Percentiles rank a stretch among this genome's conserved stretches.
Conservation (phyloP, 2,113 vertebrate species). For the Trochalopteron elliotii region DNA sequence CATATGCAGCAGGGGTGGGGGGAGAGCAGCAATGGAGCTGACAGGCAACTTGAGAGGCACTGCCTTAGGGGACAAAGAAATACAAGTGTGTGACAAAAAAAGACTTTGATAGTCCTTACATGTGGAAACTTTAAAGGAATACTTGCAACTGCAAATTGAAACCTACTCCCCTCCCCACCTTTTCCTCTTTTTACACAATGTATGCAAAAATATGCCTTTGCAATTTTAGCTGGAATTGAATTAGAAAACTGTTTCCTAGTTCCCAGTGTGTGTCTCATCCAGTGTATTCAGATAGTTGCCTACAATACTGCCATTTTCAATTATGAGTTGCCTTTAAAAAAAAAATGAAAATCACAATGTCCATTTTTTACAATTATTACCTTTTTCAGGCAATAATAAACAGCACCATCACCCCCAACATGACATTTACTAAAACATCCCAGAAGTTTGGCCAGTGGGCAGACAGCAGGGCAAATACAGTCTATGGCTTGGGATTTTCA, state of each 20-base stretch:
- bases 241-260: neutral
- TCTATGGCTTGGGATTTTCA: constrained; percentile 98
- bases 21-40: neutral
- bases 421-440: constrained; percentile 99
- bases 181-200: neutral
- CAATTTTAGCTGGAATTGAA: neutral
- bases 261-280: neutral
- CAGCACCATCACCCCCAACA: constrained; percentile 99
- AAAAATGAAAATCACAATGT: rapidly evolving
- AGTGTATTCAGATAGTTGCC: neutral
- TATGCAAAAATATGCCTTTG: neutral
- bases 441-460: constrained; percentile 99
- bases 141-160: neutral
- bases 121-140: neutral
- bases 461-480: constrained; percentile 97
- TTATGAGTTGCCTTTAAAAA: neutral
- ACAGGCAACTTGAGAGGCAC: neutral
- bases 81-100: neutral
- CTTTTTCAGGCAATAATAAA: constrained; percentile 98
- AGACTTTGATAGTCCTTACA: neutral
- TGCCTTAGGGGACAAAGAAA: neutral
- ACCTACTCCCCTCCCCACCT: neutral
- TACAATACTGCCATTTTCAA: neutral
- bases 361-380: neutral
- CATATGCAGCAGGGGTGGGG: rapidly evolving